Percentiles rank a stretch among this genome's conserved stretches.
Conservation (phyloP, 2,797 vertebrate genomes). For the Lerista edwardsae region DNA sequence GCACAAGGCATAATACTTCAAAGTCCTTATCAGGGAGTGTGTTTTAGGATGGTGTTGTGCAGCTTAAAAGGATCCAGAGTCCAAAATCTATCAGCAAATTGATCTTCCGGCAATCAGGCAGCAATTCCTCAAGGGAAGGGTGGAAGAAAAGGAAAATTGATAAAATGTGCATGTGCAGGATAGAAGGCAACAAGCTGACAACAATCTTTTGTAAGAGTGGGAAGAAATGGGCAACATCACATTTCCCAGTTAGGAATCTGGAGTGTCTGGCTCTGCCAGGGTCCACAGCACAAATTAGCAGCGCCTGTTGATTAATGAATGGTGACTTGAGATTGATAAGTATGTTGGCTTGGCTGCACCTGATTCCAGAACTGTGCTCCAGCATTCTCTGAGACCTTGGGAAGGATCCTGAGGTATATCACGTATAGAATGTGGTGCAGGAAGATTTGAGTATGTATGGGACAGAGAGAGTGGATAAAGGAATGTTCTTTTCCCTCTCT, state of each 20-base stretch:
- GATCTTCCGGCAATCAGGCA: neutral
- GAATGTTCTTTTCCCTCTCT: too few relatives aligned
- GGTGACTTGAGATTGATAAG: neutral
- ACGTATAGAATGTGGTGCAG: neutral
- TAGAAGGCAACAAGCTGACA: neutral
- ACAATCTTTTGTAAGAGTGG: neutral
- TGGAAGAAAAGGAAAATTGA: neutral
- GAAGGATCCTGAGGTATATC: neutral
- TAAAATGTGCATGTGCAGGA: neutral
- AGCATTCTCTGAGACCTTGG: neutral
- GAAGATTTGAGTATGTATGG: too few relatives aligned
- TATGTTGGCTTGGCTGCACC: neutral
- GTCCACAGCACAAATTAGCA: neutral
- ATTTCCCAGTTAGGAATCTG: neutral
- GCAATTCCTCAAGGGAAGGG: neutral
- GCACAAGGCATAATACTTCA: constrained; percentile 7
- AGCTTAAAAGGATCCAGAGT: constrained; percentile 20
- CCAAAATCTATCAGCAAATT: neutral
- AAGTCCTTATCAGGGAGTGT: neutral
- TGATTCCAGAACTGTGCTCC: neutral
- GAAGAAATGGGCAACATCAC: neutral
- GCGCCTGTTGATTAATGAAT: neutral
- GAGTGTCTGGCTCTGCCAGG: neutral
- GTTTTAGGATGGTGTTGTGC: neutral
- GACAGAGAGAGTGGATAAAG: too few relatives aligned